Conservation (phyloP, 2,113 vertebrate genomes). For the Eubucco bourcierii region DNA sequence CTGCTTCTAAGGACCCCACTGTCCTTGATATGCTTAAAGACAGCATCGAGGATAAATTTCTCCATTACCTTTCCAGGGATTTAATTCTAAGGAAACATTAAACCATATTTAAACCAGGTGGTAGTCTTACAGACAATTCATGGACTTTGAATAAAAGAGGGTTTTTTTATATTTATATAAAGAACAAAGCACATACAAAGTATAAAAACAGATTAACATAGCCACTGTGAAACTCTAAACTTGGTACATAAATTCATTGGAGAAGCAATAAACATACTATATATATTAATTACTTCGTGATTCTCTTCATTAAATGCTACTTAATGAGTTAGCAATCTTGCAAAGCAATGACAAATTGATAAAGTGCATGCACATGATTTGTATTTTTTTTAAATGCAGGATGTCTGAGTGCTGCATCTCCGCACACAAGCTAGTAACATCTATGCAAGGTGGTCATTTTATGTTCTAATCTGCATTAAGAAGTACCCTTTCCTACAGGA, state of each 20-base stretch:
- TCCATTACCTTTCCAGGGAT: too few relatives aligned
- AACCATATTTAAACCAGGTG: neutral
- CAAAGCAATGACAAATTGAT: neutral
- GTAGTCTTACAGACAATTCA: neutral
- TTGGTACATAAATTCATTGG: conserved; percentile 6
- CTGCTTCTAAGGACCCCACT: too few relatives aligned
- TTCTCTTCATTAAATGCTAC: conserved; percentile 1
- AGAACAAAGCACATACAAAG: neutral
- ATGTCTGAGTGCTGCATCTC: neutral
- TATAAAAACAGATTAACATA: neutral
- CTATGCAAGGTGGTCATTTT: neutral
- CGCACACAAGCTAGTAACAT: neutral
- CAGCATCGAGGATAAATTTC: too few relatives aligned
- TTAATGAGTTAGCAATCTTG: conserved; percentile 17
- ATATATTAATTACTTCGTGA: conserved; percentile 11
- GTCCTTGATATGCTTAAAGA: too few relatives aligned
- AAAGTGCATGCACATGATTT: neutral
- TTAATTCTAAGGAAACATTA: neutral
- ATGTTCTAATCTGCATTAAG: neutral
- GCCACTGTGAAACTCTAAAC: neutral
- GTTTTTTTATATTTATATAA: neutral
- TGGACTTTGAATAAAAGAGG: neutral
- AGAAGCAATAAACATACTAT: conserved; percentile 23
- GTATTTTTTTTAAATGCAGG: neutral
- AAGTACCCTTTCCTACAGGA: neutral